These are phyloP conservation scores for Charina bottae DNA, from an alignment of 2,113 vertebrate genomes.

Conservation along the genomic window DNA sequence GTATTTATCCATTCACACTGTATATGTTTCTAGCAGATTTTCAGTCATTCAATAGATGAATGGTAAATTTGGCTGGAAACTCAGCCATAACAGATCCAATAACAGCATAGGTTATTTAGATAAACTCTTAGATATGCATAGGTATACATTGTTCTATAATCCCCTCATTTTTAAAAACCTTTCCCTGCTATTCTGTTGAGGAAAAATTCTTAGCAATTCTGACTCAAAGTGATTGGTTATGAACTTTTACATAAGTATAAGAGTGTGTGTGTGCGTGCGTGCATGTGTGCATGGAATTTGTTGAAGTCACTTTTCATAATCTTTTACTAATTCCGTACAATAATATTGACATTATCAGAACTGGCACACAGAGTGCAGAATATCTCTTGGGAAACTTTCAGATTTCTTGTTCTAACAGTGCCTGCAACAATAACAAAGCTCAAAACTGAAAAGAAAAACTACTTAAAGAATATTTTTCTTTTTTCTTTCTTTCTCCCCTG, in stretches of 20 bases:
- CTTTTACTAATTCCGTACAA: constrained; percentile 38
- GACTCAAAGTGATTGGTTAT: not conserved
- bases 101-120: not conserved
- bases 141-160: not conserved
- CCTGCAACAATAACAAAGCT: constrained; percentile 17
- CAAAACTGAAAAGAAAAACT: constrained; percentile 30
- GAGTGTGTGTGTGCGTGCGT: constrained; percentile 7
- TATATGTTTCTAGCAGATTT: constrained; percentile 19
- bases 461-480: constrained; percentile 3
- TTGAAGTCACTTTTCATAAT: constrained; percentile 45
- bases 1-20: fast-evolving
- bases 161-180: not conserved
- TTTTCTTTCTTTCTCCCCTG: not conserved
- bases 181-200: constrained; percentile 13
- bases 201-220: constrained; percentile 9
- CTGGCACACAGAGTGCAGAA: constrained; percentile 33
- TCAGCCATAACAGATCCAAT: not conserved
- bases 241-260: constrained; percentile 20
- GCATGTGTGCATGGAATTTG: constrained; percentile 24
- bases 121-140: not conserved
- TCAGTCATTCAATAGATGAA: not conserved
- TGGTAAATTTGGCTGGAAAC: constrained; percentile 40
- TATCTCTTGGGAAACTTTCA: constrained; percentile 29
- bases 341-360: constrained; percentile 40
- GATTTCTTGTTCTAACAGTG: constrained; percentile 28